A percentile compares a stretch with the other conserved stretches of the same genome.
These are phyloP conservation scores for Spea hammondii DNA, from an alignment of 2,797 vertebrate genomes.

Conservation along the genomic window DNA sequence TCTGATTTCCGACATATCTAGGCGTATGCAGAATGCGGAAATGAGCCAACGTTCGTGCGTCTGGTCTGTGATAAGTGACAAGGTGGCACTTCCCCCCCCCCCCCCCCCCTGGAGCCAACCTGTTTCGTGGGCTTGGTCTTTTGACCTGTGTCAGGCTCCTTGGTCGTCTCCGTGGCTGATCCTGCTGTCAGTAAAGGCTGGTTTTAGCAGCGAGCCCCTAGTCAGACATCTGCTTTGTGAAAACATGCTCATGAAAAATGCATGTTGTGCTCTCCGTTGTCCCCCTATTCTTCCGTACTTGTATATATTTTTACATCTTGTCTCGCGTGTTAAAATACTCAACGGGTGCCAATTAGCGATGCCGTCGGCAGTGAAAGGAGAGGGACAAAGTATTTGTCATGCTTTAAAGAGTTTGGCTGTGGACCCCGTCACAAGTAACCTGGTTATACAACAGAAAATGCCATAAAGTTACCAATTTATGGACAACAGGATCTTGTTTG, in stretches of 20 bases:
- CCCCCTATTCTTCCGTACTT: constrained; percentile 23
- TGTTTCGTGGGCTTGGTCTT: constrained; percentile 1
- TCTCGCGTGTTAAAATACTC: constrained; percentile 35
- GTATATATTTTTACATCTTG: constrained; percentile 42
- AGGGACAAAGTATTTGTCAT: background rate
- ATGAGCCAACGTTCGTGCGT: background rate
- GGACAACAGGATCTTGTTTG: too few relatives aligned
- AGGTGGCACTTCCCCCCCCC: constrained; percentile 3
- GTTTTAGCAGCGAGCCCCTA: constrained; percentile 47
- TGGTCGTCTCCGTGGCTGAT: constrained; percentile 38
- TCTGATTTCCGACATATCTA: constrained; percentile 1
- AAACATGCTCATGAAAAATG: constrained; percentile 35
- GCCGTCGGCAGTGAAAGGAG: constrained; percentile 1
- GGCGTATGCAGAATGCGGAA: background rate
- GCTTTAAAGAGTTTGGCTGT: background rate
- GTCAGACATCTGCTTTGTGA: constrained; percentile 54
- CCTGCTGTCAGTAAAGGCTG: constrained; percentile 47
- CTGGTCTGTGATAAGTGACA: constrained; percentile 20
- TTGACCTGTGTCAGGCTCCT: constrained; percentile 27
- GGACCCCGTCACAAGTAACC: too few relatives aligned
- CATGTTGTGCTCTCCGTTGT: constrained; percentile 34
- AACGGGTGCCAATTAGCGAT: constrained; percentile 31
- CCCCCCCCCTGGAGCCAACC: background rate
- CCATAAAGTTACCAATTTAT: too few relatives aligned
- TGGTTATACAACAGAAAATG: too few relatives aligned